Evolutionary conservation across 2,888 invertebrate species (phyloP), one percentile per base, ranked within the genome.

Genomic region (Podotricha telesiphe): DNA sequence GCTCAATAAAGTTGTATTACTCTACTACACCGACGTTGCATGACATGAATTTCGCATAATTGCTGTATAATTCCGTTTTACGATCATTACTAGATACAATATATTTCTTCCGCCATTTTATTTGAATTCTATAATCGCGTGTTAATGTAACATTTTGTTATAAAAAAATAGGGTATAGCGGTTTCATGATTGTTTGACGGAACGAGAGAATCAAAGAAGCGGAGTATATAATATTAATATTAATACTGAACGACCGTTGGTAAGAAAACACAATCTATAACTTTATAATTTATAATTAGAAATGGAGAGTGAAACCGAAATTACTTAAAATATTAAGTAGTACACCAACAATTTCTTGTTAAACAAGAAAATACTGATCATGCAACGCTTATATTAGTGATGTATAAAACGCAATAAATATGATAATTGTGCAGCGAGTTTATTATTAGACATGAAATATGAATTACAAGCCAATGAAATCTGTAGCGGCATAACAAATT

Each of bases 71-170:
- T 75, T 74, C 74, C 68, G 68, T 70, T 74, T 73, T 75, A 72
- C 72, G 72, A 68, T 74, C 74, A 70, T 70, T 75, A 73, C 69
- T 72, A 70, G 67, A 73, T 71, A 74, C 71, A 76, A 73, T 76
- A 77, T 77, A 76, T 76, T 73, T 75, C 76, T 78, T 78, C 76
- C 76, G 76, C 69, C 68, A 69, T 74, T 77, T 76, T 78, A 76
- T 78, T 78, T 74, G 70, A 75, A 77, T 78, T 75, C 75, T 75
- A 70, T 78, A 77, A 78, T 79, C 76, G 78, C 76, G 78, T 79
- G 78, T 72, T 77, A 76, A 76, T 76, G 70, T 67, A 68, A 75
- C 72, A 72, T 74, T 75, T 74, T 73, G 64, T 75, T 72, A 71
- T 70, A 67, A 75, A 73, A n/a, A 76, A 75, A 75, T 70, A 68